Conservation (phyloP, 2,888 invertebrate species). For the Ophraella communa region DNA sequence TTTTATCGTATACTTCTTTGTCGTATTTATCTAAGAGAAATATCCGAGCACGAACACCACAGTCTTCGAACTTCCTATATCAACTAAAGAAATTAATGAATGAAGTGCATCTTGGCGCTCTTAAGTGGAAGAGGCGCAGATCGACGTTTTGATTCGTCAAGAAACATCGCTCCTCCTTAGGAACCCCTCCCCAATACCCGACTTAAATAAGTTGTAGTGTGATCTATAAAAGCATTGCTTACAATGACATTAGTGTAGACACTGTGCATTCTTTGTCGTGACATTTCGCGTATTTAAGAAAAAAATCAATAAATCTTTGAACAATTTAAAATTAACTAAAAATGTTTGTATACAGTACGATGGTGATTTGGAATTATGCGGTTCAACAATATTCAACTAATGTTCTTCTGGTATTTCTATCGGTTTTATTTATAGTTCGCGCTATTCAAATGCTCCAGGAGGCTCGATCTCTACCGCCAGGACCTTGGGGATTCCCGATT, state of each 20-base stretch:
- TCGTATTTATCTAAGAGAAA: conserved; percentile 25
- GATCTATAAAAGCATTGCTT: conserved; percentile 50
- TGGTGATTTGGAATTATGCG: conserved; percentile 61
- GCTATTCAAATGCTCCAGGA: conserved; percentile 53
- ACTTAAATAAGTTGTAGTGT: conserved; percentile 49
- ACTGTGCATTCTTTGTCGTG: conserved; percentile 42
- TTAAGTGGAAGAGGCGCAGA: conserved; percentile 43
- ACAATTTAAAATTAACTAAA: conserved; percentile 16
- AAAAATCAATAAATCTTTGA: conserved; percentile 1
- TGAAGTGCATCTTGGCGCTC: conserved; percentile 47
- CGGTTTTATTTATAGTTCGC: conserved; percentile 59
- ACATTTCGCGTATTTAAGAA: conserved; percentile 25
- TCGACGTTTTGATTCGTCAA: conserved; percentile 42
- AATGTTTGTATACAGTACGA: conserved; percentile 63
- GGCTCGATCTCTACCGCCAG: conserved; percentile 74
- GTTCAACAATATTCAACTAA: conserved; percentile 53
- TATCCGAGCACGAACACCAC: conserved; percentile 24
- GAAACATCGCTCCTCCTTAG: conserved; percentile 46
- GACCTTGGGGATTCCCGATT: conserved; percentile 86
- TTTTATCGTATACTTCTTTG: conserved; percentile 26
- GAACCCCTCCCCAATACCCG: conserved; percentile 42
- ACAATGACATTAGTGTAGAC: conserved; percentile 48
- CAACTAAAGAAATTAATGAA: conserved; percentile 48
- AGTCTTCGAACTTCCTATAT: conserved; percentile 29
- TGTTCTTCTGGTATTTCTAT: conserved; percentile 63